Evolutionary conservation across 2,888 invertebrate species (phyloP), one percentile per base, ranked within the genome.

Genomic region (Aricia artaxerxes): DNA sequence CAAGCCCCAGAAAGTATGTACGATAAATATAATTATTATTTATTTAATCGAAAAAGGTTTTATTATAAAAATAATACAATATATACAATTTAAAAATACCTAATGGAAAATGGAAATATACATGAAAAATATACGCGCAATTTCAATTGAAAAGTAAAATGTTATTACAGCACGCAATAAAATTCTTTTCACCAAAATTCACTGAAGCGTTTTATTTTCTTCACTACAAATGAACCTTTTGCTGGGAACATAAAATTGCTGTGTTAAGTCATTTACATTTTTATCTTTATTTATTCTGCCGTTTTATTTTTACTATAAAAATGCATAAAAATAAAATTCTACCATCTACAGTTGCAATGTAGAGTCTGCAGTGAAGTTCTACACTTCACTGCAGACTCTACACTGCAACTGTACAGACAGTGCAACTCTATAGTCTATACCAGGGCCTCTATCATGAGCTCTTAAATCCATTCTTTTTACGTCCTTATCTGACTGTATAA

Each of bases 221-320:
- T 69, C 69, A 69, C 35, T 69, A 38, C 69, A 69, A 69, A 69
- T 69, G 69, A 69, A 69, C 69, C 69, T 69, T 69, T 69, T 69
- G 69, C 69, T 69, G 35, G 35, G 13, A 69, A 69, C 35, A 69
- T 13, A 69, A 35, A 69, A 69, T 64, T 69, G 69, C 69, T 35
- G 69, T 69, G 35, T 69, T 35, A 69, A 69, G 69, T 69, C 35
- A 69, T 69, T 69, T 38, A 69, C 69, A 69, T 69, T 69, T 69
- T 35, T 69, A 13, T 69, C 13, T 35, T 69, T 35, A 69, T 69
- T 13, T 69, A 35, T 69, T 61, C 24, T 69, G 35, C 13, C 64
- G 64, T 64, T 64, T 31, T 61, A 61, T 61, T 61, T 61, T 7
- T 2, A 61, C n/a, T 2, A 7, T 61, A 24, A 61, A 61, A 24